A percentile compares a stretch with the other conserved stretches of the same genome.
phyloP scores from a whole-genome alignment of 1,140 invertebrate species.

The Sarcophaga peregrina region DNA sequence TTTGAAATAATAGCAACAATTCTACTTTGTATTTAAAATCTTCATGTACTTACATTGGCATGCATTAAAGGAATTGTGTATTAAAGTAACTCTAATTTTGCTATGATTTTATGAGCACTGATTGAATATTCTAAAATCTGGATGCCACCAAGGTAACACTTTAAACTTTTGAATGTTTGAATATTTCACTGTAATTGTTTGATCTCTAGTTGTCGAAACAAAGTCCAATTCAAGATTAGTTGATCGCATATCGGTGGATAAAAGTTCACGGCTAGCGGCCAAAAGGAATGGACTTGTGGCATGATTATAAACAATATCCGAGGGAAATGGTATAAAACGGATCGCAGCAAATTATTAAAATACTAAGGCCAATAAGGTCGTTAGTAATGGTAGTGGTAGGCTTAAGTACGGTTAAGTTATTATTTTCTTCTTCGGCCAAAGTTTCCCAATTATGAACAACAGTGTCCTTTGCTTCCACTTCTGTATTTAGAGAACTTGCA shows the following conservation, averaged over 20 bases:
- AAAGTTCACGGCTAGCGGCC: constrained; percentile 52
- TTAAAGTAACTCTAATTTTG: too few relatives aligned
- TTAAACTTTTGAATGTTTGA: constrained; percentile 52
- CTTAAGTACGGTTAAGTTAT: not conserved
- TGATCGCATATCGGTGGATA: constrained; percentile 58
- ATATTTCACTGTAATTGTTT: constrained; percentile 56
- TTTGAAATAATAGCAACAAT: too few relatives aligned
- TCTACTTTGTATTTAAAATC: too few relatives aligned
- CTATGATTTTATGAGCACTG: constrained; percentile 47
- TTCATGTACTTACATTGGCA: too few relatives aligned
- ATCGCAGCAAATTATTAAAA: constrained; percentile 53
- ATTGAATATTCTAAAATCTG: constrained; percentile 56
- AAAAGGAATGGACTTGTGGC: constrained; percentile 49
- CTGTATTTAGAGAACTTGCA: too few relatives aligned
- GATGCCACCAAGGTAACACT: constrained; percentile 62
- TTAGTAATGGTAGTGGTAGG: not conserved
- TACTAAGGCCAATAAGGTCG: constrained; percentile 50
- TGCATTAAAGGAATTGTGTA: too few relatives aligned
- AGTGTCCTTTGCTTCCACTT: not conserved
- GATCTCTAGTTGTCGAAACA: constrained; percentile 44
- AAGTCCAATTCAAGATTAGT: constrained; percentile 60
- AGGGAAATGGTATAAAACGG: constrained; percentile 54
- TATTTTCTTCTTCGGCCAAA: constrained; percentile 41
- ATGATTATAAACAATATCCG: constrained; percentile 49
- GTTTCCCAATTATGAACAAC: constrained; percentile 48